Conservation (phyloP, 2,113 vertebrate genomes). For the Osmerus mordax region DNA sequence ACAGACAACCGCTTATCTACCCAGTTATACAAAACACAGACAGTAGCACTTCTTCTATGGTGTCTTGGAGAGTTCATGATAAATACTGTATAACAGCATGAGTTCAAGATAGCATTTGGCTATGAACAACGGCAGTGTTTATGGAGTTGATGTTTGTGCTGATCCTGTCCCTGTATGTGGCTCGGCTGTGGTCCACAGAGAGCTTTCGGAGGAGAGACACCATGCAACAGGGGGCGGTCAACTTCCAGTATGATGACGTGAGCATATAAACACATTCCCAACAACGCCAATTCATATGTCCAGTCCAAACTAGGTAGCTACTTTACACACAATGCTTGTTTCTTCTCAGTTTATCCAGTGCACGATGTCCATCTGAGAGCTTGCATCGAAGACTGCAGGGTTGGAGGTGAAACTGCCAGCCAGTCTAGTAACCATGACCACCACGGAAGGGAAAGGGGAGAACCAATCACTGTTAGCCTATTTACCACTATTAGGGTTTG, state of each 20-base stretch:
- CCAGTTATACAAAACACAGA: no score
- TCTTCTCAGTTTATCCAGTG: slow-evolving; percentile 77
- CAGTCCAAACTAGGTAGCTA: background rate
- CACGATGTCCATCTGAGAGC: slow-evolving; percentile 74
- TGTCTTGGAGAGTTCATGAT: no score
- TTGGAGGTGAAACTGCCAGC: no score
- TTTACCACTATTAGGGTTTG: background rate
- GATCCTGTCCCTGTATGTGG: background rate
- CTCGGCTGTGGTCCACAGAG: slow-evolving; percentile 65
- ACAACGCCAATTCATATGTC: no score
- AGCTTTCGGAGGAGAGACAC: slow-evolving; percentile 81
- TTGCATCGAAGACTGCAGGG: background rate
- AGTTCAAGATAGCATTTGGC: no score
- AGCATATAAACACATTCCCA: slow-evolving; percentile 48
- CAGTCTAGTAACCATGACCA: no score
- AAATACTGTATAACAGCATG: no score
- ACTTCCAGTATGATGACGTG: slow-evolving; percentile 86
- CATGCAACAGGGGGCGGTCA: slow-evolving; percentile 82
- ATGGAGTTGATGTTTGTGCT: no score
- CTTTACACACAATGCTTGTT: background rate
- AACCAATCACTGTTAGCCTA: background rate
- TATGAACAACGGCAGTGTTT: no score
- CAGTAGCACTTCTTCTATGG: no score
- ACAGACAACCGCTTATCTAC: background rate
- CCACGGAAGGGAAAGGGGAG: background rate